These are phyloP conservation scores for Heliconius hortense DNA, from an alignment of 2,888 invertebrate genomes.

Conservation along the genomic window DNA sequence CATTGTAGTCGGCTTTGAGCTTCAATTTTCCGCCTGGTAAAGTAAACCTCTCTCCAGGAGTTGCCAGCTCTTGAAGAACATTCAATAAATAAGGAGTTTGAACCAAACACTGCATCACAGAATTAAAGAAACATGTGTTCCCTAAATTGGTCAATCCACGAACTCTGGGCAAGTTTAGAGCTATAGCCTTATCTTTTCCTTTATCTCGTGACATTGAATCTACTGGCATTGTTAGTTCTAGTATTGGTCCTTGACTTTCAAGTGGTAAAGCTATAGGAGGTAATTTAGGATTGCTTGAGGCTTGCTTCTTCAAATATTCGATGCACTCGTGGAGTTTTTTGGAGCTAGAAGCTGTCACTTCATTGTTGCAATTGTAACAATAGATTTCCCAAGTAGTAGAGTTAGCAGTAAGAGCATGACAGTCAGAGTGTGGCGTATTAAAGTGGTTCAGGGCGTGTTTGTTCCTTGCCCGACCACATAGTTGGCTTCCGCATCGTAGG, in stretches of 20 bases:
- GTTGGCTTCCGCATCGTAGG: slow-evolving; percentile 89
- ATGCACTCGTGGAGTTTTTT: slow-evolving; percentile 88
- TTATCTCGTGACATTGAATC: slow-evolving; percentile 61
- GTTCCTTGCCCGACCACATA: slow-evolving; percentile 86
- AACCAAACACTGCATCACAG: slow-evolving; percentile 95
- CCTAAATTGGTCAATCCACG: slow-evolving; percentile 95
- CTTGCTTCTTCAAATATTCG: slow-evolving; percentile 86
- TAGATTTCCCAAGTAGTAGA: slow-evolving; percentile 87
- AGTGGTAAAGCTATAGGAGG: slow-evolving; percentile 61
- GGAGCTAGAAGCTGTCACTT: slow-evolving; percentile 82
- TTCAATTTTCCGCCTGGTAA: slow-evolving; percentile 87
- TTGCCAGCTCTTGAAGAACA: slow-evolving; percentile 86
- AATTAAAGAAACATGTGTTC: slow-evolving; percentile 98
- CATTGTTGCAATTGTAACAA: slow-evolving; percentile 90
- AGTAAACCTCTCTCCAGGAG: slow-evolving; percentile 86
- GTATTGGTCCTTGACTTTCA: slow-evolving; percentile 41
- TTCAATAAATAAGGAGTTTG: slow-evolving; percentile 90
- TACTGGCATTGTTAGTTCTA: slow-evolving; percentile 53
- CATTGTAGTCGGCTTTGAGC: slow-evolving; percentile 64
- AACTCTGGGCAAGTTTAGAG: slow-evolving; percentile 78
- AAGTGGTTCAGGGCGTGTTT: slow-evolving; percentile 89
- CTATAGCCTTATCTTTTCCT: slow-evolving; percentile 64
- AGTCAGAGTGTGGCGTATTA: slow-evolving; percentile 88
- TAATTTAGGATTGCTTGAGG: slow-evolving; percentile 58
- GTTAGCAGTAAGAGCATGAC: slow-evolving; percentile 87